phyloP scores from a whole-genome alignment of 37 sponge, comb jelly and placozoan genomes.

The Hormiphora californensis region DNA sequence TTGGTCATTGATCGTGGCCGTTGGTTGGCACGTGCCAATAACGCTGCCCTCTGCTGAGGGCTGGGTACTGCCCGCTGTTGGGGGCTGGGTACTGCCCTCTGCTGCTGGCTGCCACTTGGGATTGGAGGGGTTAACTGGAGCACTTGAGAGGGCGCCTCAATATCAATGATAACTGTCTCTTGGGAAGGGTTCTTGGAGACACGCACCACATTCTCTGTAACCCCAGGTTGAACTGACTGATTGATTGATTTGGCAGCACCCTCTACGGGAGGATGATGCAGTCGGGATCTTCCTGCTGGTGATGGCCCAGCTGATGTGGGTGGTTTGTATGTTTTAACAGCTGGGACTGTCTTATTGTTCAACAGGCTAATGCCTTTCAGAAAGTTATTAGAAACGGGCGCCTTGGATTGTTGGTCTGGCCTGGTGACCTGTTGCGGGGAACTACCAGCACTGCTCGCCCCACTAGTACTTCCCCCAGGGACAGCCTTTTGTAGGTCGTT shows the following conservation, averaged over 20 bases:
- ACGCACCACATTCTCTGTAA: not conserved
- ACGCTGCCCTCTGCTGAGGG: not conserved
- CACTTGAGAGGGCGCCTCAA: slow-evolving; percentile 41
- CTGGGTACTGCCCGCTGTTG: not conserved
- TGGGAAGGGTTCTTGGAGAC: slow-evolving; percentile 7
- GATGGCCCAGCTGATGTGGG: not conserved
- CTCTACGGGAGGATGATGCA: too few species aligned
- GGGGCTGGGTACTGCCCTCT: not conserved
- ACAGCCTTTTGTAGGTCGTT: slow-evolving; percentile 31
- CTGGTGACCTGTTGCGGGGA: not conserved
- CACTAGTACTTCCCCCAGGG: not conserved
- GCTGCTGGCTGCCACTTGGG: not conserved
- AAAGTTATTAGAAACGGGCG: slow-evolving; percentile 32
- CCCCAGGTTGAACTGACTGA: not conserved
- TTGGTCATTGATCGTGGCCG: not conserved
- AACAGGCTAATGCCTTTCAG: slow-evolving; percentile 40
- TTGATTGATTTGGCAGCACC: not conserved
- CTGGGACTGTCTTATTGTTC: not conserved
- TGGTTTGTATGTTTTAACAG: not conserved
- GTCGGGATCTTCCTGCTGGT: too few species aligned
- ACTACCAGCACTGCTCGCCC: too few species aligned
- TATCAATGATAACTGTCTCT: slow-evolving; percentile 38
- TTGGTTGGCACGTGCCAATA: not conserved
- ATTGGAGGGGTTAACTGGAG: not conserved
- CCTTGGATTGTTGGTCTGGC: not conserved